phyloP scores from a whole-genome alignment of 2,113 vertebrate species.

The Erythrocercus mccallii region DNA sequence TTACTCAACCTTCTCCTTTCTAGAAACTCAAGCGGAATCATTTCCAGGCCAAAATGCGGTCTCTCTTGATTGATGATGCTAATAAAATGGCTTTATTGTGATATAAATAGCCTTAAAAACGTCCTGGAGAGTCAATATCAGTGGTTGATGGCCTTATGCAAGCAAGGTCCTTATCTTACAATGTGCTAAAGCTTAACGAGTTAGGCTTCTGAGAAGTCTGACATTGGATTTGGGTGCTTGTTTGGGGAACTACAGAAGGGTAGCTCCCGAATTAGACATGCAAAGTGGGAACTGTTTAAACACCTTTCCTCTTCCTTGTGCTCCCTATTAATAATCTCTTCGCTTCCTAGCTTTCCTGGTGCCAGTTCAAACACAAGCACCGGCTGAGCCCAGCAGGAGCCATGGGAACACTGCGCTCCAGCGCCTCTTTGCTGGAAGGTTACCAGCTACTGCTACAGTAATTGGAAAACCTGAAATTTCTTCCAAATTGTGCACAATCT shows the following conservation, averaged over 20 bases:
- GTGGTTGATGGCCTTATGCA: conserved; percentile 66
- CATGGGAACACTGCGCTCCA: not conserved
- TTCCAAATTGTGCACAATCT: not conserved
- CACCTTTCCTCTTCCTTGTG: conserved; percentile 18
- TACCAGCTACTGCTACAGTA: conserved; percentile 5
- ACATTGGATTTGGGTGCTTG: conserved; percentile 49
- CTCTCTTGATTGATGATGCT: conserved; percentile 71
- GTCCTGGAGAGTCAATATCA: conserved; percentile 74
- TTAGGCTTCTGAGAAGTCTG: conserved; percentile 62
- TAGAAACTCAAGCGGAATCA: conserved; percentile 59
- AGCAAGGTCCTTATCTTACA: conserved; percentile 68
- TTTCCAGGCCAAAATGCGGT: conserved; percentile 68
- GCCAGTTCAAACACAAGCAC: conserved; percentile 35
- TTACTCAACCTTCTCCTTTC: conserved; percentile 64
- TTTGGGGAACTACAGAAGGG: conserved; percentile 46
- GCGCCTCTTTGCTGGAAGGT: conserved; percentile 18
- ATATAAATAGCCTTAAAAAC: conserved; percentile 79
- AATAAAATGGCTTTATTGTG: conserved; percentile 77
- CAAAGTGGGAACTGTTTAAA: conserved; percentile 40
- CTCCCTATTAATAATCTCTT: conserved; percentile 39
- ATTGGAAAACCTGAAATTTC: conserved; percentile 11
- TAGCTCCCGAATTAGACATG: conserved; percentile 23
- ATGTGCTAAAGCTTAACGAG: conserved; percentile 62
- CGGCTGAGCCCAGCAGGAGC: conserved; percentile 42
- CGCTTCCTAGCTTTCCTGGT: not conserved